Evolutionary conservation across 2,797 vertebrate genomes (phyloP).

Genomic region (Sarcophilus harrisii): DNA sequence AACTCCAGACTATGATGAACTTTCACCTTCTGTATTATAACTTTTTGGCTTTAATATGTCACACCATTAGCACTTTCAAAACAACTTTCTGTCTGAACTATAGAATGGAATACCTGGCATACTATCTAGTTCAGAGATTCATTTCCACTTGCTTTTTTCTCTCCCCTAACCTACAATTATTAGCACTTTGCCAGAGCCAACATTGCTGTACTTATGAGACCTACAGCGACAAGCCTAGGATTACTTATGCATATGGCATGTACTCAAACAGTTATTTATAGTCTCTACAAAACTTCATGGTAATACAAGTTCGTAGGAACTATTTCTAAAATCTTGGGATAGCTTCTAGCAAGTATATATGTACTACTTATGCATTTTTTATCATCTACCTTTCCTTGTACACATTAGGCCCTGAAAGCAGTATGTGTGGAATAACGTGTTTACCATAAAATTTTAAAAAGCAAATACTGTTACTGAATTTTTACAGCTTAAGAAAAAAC

Average conservation of each 20-base stretch:
- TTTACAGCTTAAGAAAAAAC: background rate
- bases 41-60: background rate
- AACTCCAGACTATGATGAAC: background rate
- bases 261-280: background rate
- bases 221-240: background rate
- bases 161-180: background rate
- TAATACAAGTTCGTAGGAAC: background rate
- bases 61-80: background rate
- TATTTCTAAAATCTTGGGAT: background rate
- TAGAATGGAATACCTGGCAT: background rate
- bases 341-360: background rate
- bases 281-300: background rate
- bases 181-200: background rate
- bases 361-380: background rate
- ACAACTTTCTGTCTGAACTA: background rate
- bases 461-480: background rate
- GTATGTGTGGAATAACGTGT: background rate
- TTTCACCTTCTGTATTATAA: background rate
- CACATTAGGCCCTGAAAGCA: background rate
- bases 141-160: background rate
- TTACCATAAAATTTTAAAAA: background rate
- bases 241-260: background rate
- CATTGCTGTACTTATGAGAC: background rate
- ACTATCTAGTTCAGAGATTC: background rate
- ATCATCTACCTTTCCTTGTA: background rate